Percentiles rank a stretch among this genome's conserved stretches.
These are phyloP conservation scores for Sphinx pinastri DNA, from an alignment of 2,888 invertebrate genomes.

Conservation along the genomic window DNA sequence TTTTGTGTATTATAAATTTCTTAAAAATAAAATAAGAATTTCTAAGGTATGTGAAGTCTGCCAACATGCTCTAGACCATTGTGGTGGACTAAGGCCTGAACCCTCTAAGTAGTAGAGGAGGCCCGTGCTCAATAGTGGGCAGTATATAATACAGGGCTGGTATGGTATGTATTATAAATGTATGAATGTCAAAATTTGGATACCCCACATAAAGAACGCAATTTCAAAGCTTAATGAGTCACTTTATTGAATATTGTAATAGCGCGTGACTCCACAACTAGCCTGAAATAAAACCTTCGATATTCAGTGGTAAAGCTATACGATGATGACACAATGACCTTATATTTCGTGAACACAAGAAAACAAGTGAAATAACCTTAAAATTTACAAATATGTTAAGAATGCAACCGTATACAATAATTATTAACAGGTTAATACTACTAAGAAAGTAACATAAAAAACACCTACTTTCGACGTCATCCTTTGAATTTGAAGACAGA, in stretches of 20 bases:
- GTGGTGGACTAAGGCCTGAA: no score
- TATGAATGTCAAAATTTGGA: neutral
- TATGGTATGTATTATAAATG: no score
- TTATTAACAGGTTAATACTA: neutral
- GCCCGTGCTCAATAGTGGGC: no score
- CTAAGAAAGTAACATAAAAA: conserved; percentile 23
- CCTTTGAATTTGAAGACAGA: conserved; percentile 55
- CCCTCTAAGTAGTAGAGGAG: no score
- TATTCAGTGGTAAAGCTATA: neutral
- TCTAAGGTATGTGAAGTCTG: no score
- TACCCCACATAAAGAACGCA: neutral
- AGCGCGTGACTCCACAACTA: neutral
- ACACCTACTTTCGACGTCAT: conserved; percentile 67
- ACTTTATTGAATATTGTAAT: neutral
- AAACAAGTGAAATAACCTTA: conserved; percentile 6
- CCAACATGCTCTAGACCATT: no score
- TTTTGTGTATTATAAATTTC: no score
- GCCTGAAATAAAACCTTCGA: conserved; percentile 20
- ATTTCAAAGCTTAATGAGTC: neutral
- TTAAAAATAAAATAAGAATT: neutral
- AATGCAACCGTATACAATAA: neutral
- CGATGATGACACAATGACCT: conserved; percentile 13
- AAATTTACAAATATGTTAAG: neutral
- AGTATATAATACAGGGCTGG: no score
- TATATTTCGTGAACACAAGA: conserved; percentile 5